These are phyloP conservation scores for Mylabris phalerata DNA, from an alignment of 1,140 invertebrate genomes.

Conservation along the genomic window DNA sequence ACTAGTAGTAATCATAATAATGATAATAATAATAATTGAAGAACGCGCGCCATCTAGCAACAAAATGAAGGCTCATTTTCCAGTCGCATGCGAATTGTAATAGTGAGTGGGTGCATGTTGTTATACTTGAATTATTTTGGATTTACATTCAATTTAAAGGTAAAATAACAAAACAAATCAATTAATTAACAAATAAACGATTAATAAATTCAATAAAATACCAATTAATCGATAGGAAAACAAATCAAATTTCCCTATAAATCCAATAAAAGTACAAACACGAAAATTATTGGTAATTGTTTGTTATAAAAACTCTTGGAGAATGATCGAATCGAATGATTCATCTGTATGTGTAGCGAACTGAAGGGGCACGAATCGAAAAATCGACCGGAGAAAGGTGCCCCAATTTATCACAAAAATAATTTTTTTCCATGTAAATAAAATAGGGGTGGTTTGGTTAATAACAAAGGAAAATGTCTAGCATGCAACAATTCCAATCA, in stretches of 20 bases:
- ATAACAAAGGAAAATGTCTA: neutral
- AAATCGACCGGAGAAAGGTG: neutral
- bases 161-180: conserved; percentile 1
- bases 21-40: neutral
- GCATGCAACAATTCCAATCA: too few relatives aligned
- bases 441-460: neutral
- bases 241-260: too few relatives aligned
- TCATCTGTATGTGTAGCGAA: neutral
- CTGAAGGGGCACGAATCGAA: neutral
- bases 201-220: neutral
- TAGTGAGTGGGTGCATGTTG: conserved; percentile 24
- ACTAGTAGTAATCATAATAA: neutral
- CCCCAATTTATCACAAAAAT: neutral
- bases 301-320: neutral
- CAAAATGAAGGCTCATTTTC: neutral
- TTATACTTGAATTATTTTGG: conserved; percentile 10
- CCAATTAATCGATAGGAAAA: neutral
- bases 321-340: neutral
- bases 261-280: too few relatives aligned
- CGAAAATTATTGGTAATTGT: too few relatives aligned
- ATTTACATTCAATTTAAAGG: conserved; percentile 17
- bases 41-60: conserved; percentile 6
- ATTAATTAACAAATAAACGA: neutral
- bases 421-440: neutral
- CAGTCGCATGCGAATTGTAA: conserved; percentile 12